These are phyloP conservation scores for Gallinago jamesoni DNA, from an alignment of 2,113 vertebrate species.

Conservation along the genomic window DNA sequence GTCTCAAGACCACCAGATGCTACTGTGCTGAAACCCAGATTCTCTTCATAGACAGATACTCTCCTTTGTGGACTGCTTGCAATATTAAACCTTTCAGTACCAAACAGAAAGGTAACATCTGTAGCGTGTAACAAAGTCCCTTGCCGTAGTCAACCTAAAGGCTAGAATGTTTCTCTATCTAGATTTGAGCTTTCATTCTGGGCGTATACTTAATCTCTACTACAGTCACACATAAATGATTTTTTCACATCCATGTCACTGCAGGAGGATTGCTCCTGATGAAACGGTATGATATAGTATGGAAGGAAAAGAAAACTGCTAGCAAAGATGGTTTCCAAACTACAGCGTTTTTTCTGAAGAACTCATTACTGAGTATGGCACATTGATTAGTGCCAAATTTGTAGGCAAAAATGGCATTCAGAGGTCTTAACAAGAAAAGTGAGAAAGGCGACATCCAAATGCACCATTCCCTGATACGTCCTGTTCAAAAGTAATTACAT, in stretches of 20 bases:
- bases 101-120: background rate
- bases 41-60: background rate
- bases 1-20: background rate
- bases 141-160: background rate
- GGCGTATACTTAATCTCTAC: background rate
- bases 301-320: background rate
- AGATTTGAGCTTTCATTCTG: background rate
- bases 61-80: background rate
- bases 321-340: background rate
- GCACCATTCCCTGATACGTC: background rate
- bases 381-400: background rate
- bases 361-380: background rate
- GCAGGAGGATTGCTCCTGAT: background rate
- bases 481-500: constrained; percentile 12
- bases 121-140: background rate
- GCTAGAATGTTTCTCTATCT: background rate
- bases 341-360: background rate
- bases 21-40: background rate
- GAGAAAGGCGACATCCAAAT: background rate
- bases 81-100: background rate
- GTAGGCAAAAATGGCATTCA: background rate
- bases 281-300: background rate
- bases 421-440: background rate
- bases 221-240: background rate
- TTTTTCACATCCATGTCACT: background rate